A percentile compares a stretch with the other conserved stretches of the same genome.
phyloP scores from a whole-genome alignment of 2,113 vertebrate genomes.

The Callithrix jacchus region DNA sequence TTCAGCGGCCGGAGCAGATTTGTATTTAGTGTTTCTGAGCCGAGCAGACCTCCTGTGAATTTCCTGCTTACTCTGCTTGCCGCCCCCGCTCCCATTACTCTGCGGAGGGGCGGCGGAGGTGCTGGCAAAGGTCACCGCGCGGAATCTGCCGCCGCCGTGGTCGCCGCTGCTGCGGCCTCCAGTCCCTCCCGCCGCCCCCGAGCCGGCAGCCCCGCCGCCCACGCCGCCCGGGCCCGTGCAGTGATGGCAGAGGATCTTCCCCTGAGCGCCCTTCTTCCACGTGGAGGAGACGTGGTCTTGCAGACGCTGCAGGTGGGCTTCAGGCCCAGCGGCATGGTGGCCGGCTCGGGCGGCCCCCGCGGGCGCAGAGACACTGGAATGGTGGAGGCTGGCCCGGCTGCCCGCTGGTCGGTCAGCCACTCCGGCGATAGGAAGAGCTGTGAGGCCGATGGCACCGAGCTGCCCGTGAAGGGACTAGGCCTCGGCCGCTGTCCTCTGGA shows the following conservation, averaged over 20 bases:
- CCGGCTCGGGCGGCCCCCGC: slow-evolving; percentile 65
- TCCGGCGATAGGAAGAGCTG: background rate
- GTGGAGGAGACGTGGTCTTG: slow-evolving; percentile 96
- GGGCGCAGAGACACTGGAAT: slow-evolving; percentile 76
- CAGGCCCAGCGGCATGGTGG: slow-evolving; percentile 93
- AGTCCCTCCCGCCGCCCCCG: slow-evolving; percentile 84
- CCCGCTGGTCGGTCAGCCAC: slow-evolving; percentile 27
- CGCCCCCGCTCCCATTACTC: slow-evolving; percentile 78
- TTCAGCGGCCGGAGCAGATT: slow-evolving; percentile 94
- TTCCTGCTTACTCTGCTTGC: slow-evolving; percentile 93
- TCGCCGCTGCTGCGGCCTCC: slow-evolving; percentile 86
- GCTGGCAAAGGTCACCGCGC: slow-evolving; percentile 60
- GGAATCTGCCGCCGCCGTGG: too few relatives aligned
- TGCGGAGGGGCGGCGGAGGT: slow-evolving; percentile 73
- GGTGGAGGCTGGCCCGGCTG: slow-evolving; percentile 54
- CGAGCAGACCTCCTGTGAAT: slow-evolving; percentile 96
- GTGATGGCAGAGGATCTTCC: slow-evolving; percentile 95
- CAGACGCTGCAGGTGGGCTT: slow-evolving; percentile 95
- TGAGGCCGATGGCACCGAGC: background rate
- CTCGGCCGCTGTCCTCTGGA: background rate
- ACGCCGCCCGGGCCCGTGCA: slow-evolving; percentile 90
- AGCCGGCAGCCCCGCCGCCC: slow-evolving; percentile 77
- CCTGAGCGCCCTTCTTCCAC: slow-evolving; percentile 97
- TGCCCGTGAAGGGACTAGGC: background rate
- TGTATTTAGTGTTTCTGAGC: slow-evolving; percentile 97